Evolutionary conservation across 2,113 vertebrate species (phyloP).

Genomic region (Rhea pennata): DNA sequence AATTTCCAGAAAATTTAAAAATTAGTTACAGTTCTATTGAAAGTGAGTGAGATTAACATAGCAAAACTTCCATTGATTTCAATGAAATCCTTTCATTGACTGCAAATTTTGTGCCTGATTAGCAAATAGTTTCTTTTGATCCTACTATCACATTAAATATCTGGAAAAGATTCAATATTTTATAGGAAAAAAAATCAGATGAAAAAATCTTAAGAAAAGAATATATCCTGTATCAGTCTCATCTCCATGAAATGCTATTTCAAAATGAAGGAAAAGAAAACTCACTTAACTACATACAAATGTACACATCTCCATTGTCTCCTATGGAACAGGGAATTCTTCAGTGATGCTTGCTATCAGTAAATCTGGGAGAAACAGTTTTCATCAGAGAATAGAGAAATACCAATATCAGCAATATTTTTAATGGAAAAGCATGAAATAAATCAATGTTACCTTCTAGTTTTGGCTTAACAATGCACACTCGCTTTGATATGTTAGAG

Average conservation of each 20-base stretch:
- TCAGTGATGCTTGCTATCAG: background rate
- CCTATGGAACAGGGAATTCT: background rate
- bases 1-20: background rate
- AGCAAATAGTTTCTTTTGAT: background rate
- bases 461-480: background rate
- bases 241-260: background rate
- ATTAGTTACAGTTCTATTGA: background rate
- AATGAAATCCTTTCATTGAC: background rate
- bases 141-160: background rate
- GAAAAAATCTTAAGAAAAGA: background rate
- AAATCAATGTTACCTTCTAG: background rate
- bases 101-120: background rate
- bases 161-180: background rate
- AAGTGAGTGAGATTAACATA: background rate
- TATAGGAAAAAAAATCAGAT: background rate
- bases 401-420: background rate
- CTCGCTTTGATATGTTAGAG: background rate
- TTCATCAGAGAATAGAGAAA: background rate
- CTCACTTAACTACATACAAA: background rate
- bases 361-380: background rate
- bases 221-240: background rate
- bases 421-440: background rate
- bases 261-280: background rate
- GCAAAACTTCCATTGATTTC: background rate
- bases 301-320: background rate